Percentiles rank a stretch among this genome's conserved stretches.
These are phyloP conservation scores for Cossypha niveicapilla DNA, from an alignment of 2,797 vertebrate species.

Conservation along the genomic window DNA sequence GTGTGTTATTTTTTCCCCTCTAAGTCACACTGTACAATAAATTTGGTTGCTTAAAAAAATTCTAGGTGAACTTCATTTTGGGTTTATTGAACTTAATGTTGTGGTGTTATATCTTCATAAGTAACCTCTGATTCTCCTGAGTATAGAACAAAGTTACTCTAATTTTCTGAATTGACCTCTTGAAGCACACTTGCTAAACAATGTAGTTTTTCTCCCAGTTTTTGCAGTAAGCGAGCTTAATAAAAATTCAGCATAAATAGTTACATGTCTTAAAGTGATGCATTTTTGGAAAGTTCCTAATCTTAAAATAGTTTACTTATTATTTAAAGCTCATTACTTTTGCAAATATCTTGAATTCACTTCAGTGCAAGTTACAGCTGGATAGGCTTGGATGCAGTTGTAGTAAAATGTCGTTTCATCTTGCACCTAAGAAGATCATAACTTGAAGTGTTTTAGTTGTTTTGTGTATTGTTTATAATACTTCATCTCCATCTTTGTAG, in stretches of 20 bases:
- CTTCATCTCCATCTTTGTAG: background rate
- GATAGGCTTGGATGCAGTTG: background rate
- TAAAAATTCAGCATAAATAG: conserved; percentile 49
- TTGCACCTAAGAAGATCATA: conserved; percentile 25
- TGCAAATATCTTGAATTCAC: background rate
- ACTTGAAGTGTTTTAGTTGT: background rate
- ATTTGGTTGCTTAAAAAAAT: conserved; percentile 63
- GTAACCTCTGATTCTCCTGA: conserved; percentile 40
- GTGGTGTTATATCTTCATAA: conserved; percentile 7
- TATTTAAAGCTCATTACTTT: background rate
- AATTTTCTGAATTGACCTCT: conserved; percentile 2
- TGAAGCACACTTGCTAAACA: conserved; percentile 34
- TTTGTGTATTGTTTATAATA: background rate
- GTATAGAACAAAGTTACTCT: conserved; percentile 36
- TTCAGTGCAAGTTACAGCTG: background rate
- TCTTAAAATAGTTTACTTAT: background rate
- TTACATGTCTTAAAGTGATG: background rate
- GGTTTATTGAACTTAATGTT: conserved; percentile 35
- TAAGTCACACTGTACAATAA: conserved; percentile 75
- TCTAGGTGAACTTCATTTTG: conserved; percentile 35
- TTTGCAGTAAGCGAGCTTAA: conserved; percentile 21
- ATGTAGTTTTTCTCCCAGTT: conserved; percentile 26
- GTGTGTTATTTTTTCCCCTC: conserved; percentile 80
- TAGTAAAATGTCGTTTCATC: background rate
- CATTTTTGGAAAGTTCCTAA: background rate